Base-by-base conservation (phyloP, 2,888 invertebrate species). In the Hyalella azteca region DNA sequence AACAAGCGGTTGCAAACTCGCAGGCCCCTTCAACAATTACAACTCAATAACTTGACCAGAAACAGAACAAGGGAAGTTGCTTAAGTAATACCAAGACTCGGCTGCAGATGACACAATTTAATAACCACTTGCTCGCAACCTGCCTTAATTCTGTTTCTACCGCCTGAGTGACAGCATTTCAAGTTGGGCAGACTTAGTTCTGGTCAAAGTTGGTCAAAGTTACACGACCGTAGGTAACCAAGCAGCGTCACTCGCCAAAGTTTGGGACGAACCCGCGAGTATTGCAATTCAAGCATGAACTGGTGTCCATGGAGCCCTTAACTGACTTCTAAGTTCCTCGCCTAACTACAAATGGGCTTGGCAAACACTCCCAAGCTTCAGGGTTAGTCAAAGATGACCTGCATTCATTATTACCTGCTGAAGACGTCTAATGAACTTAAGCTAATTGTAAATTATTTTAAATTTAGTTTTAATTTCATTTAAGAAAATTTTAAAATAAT, bases 261-360 rank as follows among this genome's bases (percentile, higher is more conserved):
- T 66, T 66, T 32, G 32, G 32, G 66, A 66, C 66, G 66, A 39
- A 29, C 66, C 29, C n/a, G 22, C 36, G 66, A 66, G 36, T 66
- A 66, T 66, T 66, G 66, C 66, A 32, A 32, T 36, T 36, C 66
- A 32, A 36, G 66, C 66, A 36, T 66, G 66, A 66, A 66, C 36
- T 66, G 36, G 66, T 66, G 29, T 29, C 66, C 66, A 66, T 66
- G 36, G 66, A 29, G 36, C 66, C 13, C 66, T 66, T 15, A 29
- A 36, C 66, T 66, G 66, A 39, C 32, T 66, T 22, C 66, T 36
- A 66, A 66, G 66, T 66, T 66, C 2, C 29, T 11, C 66, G 19
- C 66, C 36, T 7, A 66, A 66, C 29, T 66, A 32, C 36, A n/a
- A 36, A 29, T 15, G n/a, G 5, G 36, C 36, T 66, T 36, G 7